Conservation (phyloP, 30 jellyfish, hydroid and myxozoan genomes). For the Hydractinia echinata region DNA sequence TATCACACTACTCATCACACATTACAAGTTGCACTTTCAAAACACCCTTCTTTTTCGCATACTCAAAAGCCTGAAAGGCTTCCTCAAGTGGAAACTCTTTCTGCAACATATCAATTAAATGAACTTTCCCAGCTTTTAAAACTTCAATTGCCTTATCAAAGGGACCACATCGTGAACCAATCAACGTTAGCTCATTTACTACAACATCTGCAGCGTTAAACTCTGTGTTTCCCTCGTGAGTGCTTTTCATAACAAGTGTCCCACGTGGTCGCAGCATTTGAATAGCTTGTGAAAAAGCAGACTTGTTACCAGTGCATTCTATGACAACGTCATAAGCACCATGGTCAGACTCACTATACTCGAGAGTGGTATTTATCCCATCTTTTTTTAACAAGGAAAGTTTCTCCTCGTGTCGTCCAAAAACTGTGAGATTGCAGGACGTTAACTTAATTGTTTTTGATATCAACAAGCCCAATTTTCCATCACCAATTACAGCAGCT, state of each 20-base stretch:
- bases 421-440: background rate
- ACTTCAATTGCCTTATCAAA: conserved; percentile 22
- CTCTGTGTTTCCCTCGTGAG: conserved; percentile 23
- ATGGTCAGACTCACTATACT: background rate
- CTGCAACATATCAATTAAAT: background rate
- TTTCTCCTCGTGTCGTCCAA: conserved; percentile 34
- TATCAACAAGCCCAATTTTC: conserved; percentile 33
- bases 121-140: background rate
- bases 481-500: conserved; percentile 39
- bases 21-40: conserved; percentile 21
- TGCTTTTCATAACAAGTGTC: conserved; percentile 29
- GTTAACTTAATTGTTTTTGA: conserved; percentile 17
- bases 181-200: conserved; percentile 14
- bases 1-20: background rate
- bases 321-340: conserved; percentile 26
- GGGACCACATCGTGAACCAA: conserved; percentile 38
- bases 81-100: conserved; percentile 4
- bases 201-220: conserved; percentile 33
- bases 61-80: conserved; percentile 20
- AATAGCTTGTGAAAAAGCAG: conserved; percentile 13
- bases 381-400: conserved; percentile 13
- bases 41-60: conserved; percentile 25
- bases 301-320: conserved; percentile 23
- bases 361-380: conserved; percentile 2
- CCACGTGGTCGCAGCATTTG: conserved; percentile 32